phyloP scores from a whole-genome alignment of 2,113 vertebrate genomes.

The Centropus bengalensis region DNA sequence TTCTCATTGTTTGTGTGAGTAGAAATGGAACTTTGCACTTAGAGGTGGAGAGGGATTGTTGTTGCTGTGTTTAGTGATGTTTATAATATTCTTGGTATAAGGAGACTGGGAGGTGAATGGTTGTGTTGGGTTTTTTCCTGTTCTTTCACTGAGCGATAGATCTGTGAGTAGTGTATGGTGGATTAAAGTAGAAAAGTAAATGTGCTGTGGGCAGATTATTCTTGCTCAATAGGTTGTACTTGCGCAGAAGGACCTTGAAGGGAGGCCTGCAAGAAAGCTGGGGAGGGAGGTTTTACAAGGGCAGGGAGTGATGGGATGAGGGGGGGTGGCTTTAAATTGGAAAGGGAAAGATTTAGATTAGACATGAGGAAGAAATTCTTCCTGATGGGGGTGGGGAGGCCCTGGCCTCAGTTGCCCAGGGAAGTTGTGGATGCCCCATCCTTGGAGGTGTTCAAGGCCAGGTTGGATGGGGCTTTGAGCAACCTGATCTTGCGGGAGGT shows the following conservation, averaged over 20 bases:
- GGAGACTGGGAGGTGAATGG: neutral
- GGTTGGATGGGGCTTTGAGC: too few relatives aligned
- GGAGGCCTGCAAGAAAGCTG: too few relatives aligned
- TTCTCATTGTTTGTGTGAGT: neutral
- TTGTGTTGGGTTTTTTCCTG: neutral
- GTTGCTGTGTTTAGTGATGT: neutral
- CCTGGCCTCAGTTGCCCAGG: too few relatives aligned
- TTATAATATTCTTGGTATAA: neutral
- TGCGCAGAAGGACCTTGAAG: neutral
- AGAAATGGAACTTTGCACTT: neutral
- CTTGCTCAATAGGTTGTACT: neutral
- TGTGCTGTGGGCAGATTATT: rapidly evolving
- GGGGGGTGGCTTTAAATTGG: too few relatives aligned
- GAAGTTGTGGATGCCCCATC: too few relatives aligned
- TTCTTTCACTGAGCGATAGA: neutral
- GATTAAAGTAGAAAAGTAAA: neutral
- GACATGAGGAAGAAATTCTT: too few relatives aligned
- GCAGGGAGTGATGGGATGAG: too few relatives aligned
- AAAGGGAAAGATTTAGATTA: too few relatives aligned
- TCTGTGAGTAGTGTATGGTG: neutral
- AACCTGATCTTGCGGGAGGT: too few relatives aligned
- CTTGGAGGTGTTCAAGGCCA: too few relatives aligned
- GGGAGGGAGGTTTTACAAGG: too few relatives aligned
- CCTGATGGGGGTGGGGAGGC: too few relatives aligned
- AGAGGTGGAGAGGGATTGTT: neutral